These are phyloP conservation scores for Zenarchopterus dispar DNA, from an alignment of 2,797 vertebrate genomes.

Conservation along the genomic window DNA sequence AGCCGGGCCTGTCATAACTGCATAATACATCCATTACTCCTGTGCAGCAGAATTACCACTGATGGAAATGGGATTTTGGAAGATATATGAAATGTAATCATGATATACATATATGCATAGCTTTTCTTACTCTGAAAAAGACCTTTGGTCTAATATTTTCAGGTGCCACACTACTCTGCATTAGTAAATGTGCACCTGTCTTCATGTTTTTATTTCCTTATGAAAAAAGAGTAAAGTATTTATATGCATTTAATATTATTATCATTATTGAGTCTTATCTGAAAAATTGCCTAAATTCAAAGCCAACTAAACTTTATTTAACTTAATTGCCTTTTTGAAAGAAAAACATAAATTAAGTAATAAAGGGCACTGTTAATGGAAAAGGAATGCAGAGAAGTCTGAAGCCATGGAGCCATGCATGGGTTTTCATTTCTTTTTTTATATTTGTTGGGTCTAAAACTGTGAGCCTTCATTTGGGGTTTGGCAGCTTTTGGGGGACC, in stretches of 20 bases:
- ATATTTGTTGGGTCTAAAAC: not conserved
- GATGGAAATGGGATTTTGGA: constrained; percentile 84
- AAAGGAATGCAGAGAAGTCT: too few species aligned
- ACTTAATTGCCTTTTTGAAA: too few species aligned
- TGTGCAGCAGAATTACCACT: constrained; percentile 77
- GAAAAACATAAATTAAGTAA: too few species aligned
- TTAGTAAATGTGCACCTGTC: constrained; percentile 20
- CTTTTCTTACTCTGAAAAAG: constrained; percentile 64
- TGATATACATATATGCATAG: constrained; percentile 84
- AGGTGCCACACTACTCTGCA: constrained; percentile 32
- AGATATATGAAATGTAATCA: constrained; percentile 85
- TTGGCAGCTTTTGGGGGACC: not conserved
- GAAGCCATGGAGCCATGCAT: not conserved
- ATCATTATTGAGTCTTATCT: not conserved
- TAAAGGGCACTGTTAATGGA: too few species aligned
- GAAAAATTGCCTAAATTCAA: too few species aligned
- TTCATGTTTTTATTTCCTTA: constrained; percentile 33
- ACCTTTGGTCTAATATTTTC: constrained; percentile 61
- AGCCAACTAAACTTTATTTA: too few species aligned
- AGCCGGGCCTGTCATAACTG: constrained; percentile 78
- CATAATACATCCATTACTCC: constrained; percentile 85
- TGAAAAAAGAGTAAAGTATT: not conserved
- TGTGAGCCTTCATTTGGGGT: not conserved
- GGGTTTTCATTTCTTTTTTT: not conserved
- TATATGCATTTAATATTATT: constrained; percentile 6